A percentile compares a stretch with the other conserved stretches of the same genome.
Evolutionary conservation across 2,888 invertebrate species (phyloP).

Genomic region (Philhelius pedissequus): DNA sequence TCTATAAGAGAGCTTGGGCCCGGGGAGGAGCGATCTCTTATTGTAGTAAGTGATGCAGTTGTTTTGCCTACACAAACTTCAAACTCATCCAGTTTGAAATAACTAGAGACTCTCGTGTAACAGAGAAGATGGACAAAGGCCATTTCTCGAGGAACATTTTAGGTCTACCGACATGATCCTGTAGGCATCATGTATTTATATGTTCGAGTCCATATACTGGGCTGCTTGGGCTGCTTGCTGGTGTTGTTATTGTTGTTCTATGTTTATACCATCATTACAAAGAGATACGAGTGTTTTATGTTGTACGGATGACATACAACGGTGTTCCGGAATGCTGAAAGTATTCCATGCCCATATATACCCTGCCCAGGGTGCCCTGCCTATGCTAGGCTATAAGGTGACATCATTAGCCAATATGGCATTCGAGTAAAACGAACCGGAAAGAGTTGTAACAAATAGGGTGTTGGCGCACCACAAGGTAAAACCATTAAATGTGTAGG

Average conservation of each 20-base stretch:
- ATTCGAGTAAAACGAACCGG: conserved; percentile 46
- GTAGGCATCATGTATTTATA: neutral
- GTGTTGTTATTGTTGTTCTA: conserved; percentile 27
- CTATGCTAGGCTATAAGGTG: conserved; percentile 8
- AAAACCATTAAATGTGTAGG: conserved; percentile 61
- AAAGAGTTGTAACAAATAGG: conserved; percentile 60
- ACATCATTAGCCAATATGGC: conserved; percentile 61
- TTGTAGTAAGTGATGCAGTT: neutral
- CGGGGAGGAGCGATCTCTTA: too few species aligned
- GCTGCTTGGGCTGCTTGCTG: conserved; percentile 7
- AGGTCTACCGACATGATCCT: neutral
- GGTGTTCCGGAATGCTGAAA: conserved; percentile 5
- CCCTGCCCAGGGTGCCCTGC: neutral
- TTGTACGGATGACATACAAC: conserved; percentile 29
- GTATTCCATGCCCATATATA: neutral
- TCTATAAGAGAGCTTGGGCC: too few species aligned
- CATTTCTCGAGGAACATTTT: conserved; percentile 18
- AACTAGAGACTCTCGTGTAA: conserved; percentile 1
- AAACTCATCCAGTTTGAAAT: neutral
- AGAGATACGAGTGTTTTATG: conserved; percentile 42
- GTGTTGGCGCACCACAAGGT: conserved; percentile 58
- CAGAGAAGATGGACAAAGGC: conserved; percentile 19
- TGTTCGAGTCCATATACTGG: neutral
- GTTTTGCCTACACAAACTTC: neutral
- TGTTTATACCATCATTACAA: conserved; percentile 41